Conservation (phyloP, 64 coral and sea anemone species). For the Dendrophyllia cribrosa region DNA sequence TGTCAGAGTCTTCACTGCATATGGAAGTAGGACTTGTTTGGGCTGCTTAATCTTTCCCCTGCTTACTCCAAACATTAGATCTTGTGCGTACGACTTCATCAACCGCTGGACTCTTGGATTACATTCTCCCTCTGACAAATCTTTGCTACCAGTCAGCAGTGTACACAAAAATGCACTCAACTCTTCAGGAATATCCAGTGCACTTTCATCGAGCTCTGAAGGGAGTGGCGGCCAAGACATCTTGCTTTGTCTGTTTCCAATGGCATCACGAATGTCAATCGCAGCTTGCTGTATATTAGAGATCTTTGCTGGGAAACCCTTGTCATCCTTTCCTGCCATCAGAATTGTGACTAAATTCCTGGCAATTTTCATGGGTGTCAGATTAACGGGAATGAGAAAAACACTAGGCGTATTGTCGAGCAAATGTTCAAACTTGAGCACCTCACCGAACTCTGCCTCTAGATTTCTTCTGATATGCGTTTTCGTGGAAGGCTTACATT, state of each 20-base stretch:
- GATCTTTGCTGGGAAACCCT: neutral
- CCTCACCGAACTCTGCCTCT: conserved; percentile 46
- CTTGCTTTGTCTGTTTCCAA: neutral
- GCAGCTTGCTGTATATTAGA: conserved; percentile 32
- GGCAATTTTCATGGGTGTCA: conserved; percentile 18
- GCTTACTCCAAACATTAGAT: conserved; percentile 41
- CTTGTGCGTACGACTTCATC: conserved; percentile 22
- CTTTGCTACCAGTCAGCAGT: conserved; percentile 13
- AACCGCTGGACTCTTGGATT: conserved; percentile 18
- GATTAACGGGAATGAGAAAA: conserved; percentile 33
- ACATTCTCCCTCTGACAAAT: neutral
- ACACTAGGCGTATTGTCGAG: conserved; percentile 20
- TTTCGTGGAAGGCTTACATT: conserved; percentile 42
- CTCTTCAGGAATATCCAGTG: conserved; percentile 32
- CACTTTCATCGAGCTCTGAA: conserved; percentile 18
- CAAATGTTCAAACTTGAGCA: conserved; percentile 46
- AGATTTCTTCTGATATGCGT: conserved; percentile 45
- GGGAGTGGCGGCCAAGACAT: conserved; percentile 36
- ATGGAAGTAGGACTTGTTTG: conserved; percentile 68
- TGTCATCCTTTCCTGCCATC: neutral
- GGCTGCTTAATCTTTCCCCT: conserved; percentile 25
- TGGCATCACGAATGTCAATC: conserved; percentile 36
- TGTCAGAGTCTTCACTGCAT: too few species aligned
- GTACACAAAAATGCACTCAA: conserved; percentile 2
- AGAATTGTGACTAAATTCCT: neutral